phyloP scores from a whole-genome alignment of 2,888 invertebrate species.

The Lepidocyrtoides sp. region DNA sequence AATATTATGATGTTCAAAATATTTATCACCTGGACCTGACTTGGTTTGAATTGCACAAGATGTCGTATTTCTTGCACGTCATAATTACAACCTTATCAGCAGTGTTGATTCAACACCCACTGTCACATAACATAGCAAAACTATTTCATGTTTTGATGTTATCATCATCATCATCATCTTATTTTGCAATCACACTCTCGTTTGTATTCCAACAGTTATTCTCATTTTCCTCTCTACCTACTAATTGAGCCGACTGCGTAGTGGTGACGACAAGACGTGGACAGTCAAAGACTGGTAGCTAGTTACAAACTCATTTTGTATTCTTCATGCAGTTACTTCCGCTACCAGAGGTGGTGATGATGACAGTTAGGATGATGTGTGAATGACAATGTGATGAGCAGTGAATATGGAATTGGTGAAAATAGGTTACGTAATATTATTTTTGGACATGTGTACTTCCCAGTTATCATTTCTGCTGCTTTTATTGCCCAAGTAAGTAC shows the following conservation, averaged over 20 bases:
- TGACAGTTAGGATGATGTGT: not conserved
- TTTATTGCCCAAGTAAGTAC: too few relatives aligned
- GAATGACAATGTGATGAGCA: not conserved
- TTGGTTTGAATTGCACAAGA: too few relatives aligned
- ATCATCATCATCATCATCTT: not conserved
- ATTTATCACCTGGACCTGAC: too few relatives aligned
- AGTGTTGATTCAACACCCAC: too few relatives aligned
- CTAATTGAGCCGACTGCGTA: not conserved
- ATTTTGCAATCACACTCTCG: not conserved
- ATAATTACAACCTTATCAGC: too few relatives aligned
- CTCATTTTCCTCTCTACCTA: not conserved
- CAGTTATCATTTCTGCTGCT: too few relatives aligned
- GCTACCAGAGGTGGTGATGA: not conserved
- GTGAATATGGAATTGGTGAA: too few relatives aligned
- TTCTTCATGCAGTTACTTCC: conserved; percentile 44
- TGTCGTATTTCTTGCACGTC: too few relatives aligned
- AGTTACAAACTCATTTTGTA: conserved; percentile 61
- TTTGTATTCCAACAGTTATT: not conserved
- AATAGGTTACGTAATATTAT: too few relatives aligned
- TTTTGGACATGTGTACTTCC: too few relatives aligned
- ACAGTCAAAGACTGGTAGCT: not conserved
- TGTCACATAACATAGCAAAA: too few relatives aligned
- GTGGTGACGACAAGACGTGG: not conserved
- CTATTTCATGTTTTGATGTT: not conserved
- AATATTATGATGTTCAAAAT: too few relatives aligned